Evolutionary conservation across 1,140 invertebrate species (phyloP).

Genomic region (Sycophaga agraensis): DNA sequence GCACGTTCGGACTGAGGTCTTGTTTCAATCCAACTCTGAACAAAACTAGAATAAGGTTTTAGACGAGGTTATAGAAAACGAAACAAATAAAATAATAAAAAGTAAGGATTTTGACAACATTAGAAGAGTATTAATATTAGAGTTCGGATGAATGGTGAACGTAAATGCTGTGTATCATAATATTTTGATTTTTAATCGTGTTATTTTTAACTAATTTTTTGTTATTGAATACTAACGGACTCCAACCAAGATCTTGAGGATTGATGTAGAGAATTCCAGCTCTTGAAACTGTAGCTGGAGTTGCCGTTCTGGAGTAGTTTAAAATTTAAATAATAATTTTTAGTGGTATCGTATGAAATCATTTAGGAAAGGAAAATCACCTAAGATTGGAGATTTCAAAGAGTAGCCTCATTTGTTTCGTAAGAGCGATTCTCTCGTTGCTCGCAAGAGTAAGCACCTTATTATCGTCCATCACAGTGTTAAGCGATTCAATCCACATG

Average conservation of each 20-base stretch:
- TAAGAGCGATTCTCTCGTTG: conserved; percentile 92
- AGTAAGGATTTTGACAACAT: background rate
- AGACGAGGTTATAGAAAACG: no score
- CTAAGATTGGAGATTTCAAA: conserved; percentile 91
- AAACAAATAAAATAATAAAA: background rate
- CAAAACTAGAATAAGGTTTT: conserved; percentile 61
- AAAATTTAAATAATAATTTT: background rate
- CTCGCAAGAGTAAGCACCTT: conserved; percentile 92
- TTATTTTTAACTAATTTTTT: no score
- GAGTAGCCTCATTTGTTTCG: conserved; percentile 84
- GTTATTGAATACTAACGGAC: conserved; percentile 75
- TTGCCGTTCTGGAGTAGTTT: conserved; percentile 72
- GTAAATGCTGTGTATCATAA: no score
- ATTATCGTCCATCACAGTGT: conserved; percentile 91
- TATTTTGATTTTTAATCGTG: no score
- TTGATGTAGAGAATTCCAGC: conserved; percentile 91
- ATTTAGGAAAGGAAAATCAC: no score
- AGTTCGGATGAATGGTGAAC: no score
- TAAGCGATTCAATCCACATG: conserved; percentile 98
- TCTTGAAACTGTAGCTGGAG: conserved; percentile 92
- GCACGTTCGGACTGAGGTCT: conserved; percentile 72
- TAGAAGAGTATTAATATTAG: background rate
- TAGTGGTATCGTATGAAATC: background rate
- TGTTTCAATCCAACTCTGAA: conserved; percentile 91
- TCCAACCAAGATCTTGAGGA: conserved; percentile 94